Percentiles rank a stretch among this genome's conserved stretches.
Conservation (phyloP, 35 echinoderm and acorn worm species). For the Heliocidaris erythrogramma region DNA sequence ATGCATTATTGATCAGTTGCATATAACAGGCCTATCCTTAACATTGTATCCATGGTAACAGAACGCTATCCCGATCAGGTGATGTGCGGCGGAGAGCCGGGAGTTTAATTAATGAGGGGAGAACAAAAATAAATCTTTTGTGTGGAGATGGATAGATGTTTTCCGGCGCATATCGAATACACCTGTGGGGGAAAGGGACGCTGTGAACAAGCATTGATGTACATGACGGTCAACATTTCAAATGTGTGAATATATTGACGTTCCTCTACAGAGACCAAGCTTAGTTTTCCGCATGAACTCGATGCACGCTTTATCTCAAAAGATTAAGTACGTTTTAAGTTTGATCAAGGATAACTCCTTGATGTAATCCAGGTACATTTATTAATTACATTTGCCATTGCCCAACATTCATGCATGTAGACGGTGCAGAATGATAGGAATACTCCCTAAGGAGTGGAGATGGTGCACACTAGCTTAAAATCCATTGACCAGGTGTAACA, state of each 20-base stretch:
- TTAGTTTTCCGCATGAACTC: no score
- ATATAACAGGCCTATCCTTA: background rate
- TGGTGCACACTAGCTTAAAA: no score
- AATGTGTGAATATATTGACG: slow-evolving; percentile 11
- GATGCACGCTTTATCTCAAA: no score
- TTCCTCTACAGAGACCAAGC: background rate
- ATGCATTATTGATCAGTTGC: background rate
- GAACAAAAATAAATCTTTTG: slow-evolving; percentile 5
- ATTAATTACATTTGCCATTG: no score
- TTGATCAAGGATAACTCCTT: no score
- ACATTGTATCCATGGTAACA: background rate
- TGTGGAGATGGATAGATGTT: background rate
- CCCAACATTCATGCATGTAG: no score
- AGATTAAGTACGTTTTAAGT: no score
- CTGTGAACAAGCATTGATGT: background rate
- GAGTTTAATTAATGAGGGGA: background rate
- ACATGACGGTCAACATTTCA: background rate
- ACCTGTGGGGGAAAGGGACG: background rate
- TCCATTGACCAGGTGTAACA: no score
- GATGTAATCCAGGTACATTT: no score
- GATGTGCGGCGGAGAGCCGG: background rate
- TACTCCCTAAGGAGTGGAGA: no score
- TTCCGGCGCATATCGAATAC: background rate
- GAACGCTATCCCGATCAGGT: background rate
- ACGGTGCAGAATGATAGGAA: no score